Evolutionary conservation across 2,113 vertebrate genomes (phyloP), one percentile per base, ranked within the genome.

Genomic region (Sciurus niger): DNA sequence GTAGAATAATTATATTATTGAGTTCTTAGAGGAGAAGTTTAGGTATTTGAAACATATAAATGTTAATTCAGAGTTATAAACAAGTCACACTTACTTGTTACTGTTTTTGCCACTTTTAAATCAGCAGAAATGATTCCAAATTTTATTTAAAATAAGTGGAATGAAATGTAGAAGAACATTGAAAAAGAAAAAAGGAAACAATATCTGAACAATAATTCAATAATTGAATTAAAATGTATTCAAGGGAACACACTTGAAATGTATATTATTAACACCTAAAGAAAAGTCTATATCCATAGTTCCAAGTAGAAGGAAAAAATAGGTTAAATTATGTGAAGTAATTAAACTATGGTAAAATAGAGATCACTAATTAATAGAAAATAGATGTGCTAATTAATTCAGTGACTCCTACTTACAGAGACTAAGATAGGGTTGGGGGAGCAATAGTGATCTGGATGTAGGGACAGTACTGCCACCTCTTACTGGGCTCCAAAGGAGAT

Each of bases 311-410:
- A 60, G 58, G 13, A 1, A 40, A 85, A 88, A 82, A 58, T 82
- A 43, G 34, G 80, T 43, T 78, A 68, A 46, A 74, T 89, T 89
- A 60, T 20, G 53, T 95, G 72, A 96, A 91, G 43, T 84, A 70
- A 18, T 79, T 80, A 80, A 87, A 68, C 6, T 86, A 8, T 84
- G 25, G 2, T 93, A 77, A 94, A 95, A 67, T 86, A 73, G 6
- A 82, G 37, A 80, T 82, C 7, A 73, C 28, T 84, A 24, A 48
- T 51, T 86, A 68, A 25, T 91, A 53, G 20, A 60, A 13, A 76
- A 51, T 63, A 80, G 25, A 40, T 60, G 43, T 67, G 77, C 46
- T 65, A 40, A 46, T 96, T 94, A 43, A 93, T 51, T 40, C 3
- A 58, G 18, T n/a, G 2, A 0, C 53, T 92, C 37, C 80, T 48